Conservation (phyloP, 2,888 invertebrate species). For the Cephus sareptanus region DNA sequence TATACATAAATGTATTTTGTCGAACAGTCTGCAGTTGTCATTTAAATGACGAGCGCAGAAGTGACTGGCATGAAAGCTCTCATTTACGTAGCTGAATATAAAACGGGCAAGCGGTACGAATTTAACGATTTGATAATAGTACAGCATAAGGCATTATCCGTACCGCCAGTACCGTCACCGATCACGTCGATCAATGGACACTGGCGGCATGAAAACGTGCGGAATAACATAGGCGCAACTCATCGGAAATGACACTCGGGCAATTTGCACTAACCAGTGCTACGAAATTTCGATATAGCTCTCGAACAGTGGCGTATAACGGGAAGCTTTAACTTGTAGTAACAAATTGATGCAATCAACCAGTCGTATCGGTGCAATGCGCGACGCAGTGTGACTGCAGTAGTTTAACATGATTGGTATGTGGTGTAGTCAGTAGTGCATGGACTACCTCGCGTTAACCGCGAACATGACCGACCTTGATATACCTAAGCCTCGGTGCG, state of each 20-base stretch:
- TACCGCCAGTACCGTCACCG: background rate
- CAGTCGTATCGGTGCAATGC: slow-evolving; percentile 26
- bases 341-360: slow-evolving; percentile 46
- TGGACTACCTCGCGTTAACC: slow-evolving; percentile 30
- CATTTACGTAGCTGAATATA: background rate
- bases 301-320: slow-evolving; percentile 15
- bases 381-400: slow-evolving; percentile 21
- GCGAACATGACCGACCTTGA: slow-evolving; percentile 30
- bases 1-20: background rate
- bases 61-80: background rate
- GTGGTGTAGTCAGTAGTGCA: slow-evolving; percentile 25
- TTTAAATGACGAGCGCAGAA: background rate
- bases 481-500: slow-evolving; percentile 19
- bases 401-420: slow-evolving; percentile 28
- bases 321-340: slow-evolving; percentile 35
- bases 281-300: slow-evolving; percentile 29
- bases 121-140: slow-evolving; percentile 14
- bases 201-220: slow-evolving; percentile 16
- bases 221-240: slow-evolving; percentile 19
- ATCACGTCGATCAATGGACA: slow-evolving; percentile 14
- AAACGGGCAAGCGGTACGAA: background rate
- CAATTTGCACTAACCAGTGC: slow-evolving; percentile 21
- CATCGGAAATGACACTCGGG: slow-evolving; percentile 27
- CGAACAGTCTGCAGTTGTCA: background rate
- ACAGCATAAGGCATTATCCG: slow-evolving; percentile 20